phyloP scores from a whole-genome alignment of 2,113 vertebrate genomes.

The Chlorodrepanis virens region DNA sequence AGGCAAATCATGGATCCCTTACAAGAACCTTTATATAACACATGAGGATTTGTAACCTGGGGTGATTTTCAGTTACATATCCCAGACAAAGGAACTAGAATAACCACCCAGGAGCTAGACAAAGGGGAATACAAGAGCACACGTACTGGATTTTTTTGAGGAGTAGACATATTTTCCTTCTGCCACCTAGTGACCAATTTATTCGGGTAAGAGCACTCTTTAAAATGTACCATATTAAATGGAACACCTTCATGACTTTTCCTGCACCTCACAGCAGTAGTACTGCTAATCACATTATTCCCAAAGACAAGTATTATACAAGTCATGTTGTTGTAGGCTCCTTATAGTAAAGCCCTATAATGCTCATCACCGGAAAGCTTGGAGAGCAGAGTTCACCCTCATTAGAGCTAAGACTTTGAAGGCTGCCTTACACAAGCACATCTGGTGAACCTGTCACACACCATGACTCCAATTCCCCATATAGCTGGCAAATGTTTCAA shows the following conservation, averaged over 20 bases:
- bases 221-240: not conserved
- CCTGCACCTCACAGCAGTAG: not conserved
- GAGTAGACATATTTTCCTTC: constrained; percentile 48
- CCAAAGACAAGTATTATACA: not conserved
- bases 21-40: not conserved
- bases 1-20: not conserved
- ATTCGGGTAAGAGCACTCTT: not conserved
- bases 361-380: not conserved
- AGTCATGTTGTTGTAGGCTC: not conserved
- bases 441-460: constrained; percentile 15
- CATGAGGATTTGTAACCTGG: not conserved
- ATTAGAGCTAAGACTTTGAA: constrained; percentile 21
- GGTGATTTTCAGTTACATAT: not conserved
- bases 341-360: constrained; percentile 6
- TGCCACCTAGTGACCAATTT: constrained; percentile 66
- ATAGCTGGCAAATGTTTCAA: not conserved
- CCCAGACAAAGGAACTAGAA: not conserved
- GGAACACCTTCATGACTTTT: not conserved
- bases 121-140: not conserved
- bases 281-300: constrained; percentile 6
- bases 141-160: not conserved
- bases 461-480: not conserved
- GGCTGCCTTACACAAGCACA: not conserved
- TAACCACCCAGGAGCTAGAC: not conserved
- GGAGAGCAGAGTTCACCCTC: constrained; percentile 5